A percentile compares a stretch with the other conserved stretches of the same genome.
These are phyloP conservation scores for Synodontis membranacea DNA, from an alignment of 2,113 vertebrate species.

Conservation along the genomic window DNA sequence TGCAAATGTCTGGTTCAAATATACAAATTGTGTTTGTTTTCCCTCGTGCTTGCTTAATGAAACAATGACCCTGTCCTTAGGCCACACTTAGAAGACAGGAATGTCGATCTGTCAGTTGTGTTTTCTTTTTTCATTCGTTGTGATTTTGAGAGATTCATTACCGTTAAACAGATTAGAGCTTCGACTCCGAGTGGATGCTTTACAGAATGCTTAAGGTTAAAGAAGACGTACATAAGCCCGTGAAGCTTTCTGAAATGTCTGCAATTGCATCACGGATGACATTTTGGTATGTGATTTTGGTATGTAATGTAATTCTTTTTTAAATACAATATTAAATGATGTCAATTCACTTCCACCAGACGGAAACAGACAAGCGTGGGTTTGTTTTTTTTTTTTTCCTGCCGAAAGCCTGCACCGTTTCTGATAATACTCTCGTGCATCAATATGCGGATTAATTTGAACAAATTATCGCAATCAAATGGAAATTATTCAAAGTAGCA, in stretches of 20 bases:
- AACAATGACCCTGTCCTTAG: constrained; percentile 27
- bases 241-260: neutral
- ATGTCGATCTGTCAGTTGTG: constrained; percentile 33
- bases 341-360: neutral
- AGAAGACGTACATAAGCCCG: neutral
- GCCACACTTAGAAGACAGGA: constrained; percentile 10
- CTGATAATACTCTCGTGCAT: neutral
- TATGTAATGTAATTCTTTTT: no score
- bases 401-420: neutral
- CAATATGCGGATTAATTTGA: neutral
- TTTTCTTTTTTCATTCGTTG: constrained; percentile 3
- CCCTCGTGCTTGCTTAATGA: constrained; percentile 8
- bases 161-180: constrained; percentile 21
- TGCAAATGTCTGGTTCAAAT: neutral
- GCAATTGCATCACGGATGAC: neutral
- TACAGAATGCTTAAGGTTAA: constrained; percentile 11
- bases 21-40: neutral
- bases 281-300: neutral
- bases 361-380: neutral
- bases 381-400: no score
- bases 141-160: constrained; percentile 27
- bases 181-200: neutral
- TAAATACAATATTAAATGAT: neutral
- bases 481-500: neutral
- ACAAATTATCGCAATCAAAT: neutral